Percentiles rank a stretch among this genome's conserved stretches.
These are phyloP conservation scores for Alectoris magna DNA, from an alignment of 2,797 vertebrate species.

Conservation along the genomic window DNA sequence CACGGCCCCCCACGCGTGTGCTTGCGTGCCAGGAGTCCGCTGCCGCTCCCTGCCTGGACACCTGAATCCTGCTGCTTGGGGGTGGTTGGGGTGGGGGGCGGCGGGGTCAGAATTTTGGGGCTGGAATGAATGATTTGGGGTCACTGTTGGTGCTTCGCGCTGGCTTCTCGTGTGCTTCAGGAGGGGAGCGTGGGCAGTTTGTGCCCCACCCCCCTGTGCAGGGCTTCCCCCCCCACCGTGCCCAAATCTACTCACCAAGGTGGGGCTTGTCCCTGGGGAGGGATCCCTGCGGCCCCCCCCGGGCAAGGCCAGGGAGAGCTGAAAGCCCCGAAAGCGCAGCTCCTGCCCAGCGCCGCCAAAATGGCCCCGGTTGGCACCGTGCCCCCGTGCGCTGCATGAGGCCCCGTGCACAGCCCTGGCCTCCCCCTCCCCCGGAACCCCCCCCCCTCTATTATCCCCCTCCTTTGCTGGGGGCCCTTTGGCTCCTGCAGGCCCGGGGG, in stretches of 20 bases:
- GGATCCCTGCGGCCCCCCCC: not conserved
- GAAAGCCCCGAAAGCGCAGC: not conserved
- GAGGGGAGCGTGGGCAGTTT: not conserved
- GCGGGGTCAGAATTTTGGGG: not conserved
- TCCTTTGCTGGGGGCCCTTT: not conserved
- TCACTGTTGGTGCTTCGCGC: too few relatives aligned
- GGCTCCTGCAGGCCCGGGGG: not conserved
- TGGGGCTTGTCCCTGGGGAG: not conserved
- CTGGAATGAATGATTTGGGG: not conserved
- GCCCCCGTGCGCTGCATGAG: not conserved
- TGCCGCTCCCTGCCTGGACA: not conserved
- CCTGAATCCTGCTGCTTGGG: not conserved
- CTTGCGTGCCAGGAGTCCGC: too few relatives aligned
- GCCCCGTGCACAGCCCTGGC: not conserved
- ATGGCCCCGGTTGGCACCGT: constrained; percentile 34
- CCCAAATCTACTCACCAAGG: too few relatives aligned
- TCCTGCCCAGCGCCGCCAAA: not conserved
- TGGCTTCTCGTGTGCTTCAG: not conserved
- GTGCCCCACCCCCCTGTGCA: not conserved
- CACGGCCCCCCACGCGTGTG: too few relatives aligned
- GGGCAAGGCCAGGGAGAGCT: not conserved
- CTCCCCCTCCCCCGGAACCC: not conserved
- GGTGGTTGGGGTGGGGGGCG: too few relatives aligned
- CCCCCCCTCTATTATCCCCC: too few relatives aligned
- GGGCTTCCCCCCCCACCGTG: too few relatives aligned